Conservation (phyloP, 2,113 vertebrate genomes). For the Ursus arctos region DNA sequence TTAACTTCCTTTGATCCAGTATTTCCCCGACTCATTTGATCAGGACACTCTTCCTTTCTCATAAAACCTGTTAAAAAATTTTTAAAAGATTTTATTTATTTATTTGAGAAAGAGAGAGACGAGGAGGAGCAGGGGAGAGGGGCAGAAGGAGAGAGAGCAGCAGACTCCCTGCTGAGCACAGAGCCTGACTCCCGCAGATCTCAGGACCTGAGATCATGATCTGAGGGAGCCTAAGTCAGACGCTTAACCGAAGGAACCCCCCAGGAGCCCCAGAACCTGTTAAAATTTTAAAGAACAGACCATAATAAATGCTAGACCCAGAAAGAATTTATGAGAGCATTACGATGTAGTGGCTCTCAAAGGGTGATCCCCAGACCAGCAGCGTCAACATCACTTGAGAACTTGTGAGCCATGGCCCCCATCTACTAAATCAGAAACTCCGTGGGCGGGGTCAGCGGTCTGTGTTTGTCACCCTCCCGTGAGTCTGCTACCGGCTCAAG, state of each 20-base stretch:
- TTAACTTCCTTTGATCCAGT: neutral
- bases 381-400: neutral
- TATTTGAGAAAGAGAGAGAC: neutral
- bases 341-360: neutral
- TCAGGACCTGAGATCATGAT: neutral
- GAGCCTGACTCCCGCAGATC: no score
- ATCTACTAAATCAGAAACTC: constrained; percentile 55
- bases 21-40: neutral
- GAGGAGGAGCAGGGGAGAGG: no score
- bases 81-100: neutral
- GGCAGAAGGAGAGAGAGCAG: neutral
- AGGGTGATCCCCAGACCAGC: neutral
- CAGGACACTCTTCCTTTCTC: neutral
- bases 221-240: neutral
- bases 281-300: neutral
- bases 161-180: neutral
- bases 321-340: neutral
- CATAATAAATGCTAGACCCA: neutral
- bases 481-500: neutral
- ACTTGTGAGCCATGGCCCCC: neutral
- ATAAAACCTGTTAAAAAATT: neutral
- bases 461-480: neutral
- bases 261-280: neutral
- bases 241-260: neutral
- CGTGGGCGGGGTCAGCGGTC: neutral